Conservation (phyloP, 2,797 vertebrate genomes). For the Erpetoichthys calabaricus region DNA sequence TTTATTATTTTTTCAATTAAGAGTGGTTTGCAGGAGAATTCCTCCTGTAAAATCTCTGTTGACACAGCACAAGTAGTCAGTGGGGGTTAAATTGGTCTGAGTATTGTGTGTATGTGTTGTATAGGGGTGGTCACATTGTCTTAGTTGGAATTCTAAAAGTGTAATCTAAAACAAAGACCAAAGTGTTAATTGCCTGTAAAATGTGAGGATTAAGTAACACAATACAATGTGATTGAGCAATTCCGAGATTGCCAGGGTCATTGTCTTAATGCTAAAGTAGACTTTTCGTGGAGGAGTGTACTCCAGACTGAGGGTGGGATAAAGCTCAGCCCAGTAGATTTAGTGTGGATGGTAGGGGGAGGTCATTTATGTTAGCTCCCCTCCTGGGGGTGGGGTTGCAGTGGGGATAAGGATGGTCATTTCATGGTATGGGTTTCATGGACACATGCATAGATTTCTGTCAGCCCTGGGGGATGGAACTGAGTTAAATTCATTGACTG, state of each 20-base stretch:
- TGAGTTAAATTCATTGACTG: not conserved
- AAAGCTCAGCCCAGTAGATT: too few species aligned
- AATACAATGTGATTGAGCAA: conserved; percentile 27
- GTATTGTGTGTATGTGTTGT: conserved; percentile 18
- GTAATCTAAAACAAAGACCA: conserved; percentile 44
- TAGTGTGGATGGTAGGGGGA: too few species aligned
- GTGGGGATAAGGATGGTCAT: too few species aligned
- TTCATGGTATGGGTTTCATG: too few species aligned
- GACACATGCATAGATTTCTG: too few species aligned
- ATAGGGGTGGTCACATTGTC: conserved; percentile 33
- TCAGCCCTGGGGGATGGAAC: too few species aligned
- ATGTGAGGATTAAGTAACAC: conserved; percentile 36
- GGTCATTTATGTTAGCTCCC: too few species aligned
- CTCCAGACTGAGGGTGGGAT: too few species aligned
- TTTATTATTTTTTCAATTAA: conserved; percentile 53
- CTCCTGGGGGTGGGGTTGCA: too few species aligned
- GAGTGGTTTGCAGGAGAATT: conserved; percentile 57
- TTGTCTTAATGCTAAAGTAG: conserved; percentile 31
- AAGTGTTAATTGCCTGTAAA: conserved; percentile 47
- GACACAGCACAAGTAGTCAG: conserved; percentile 36
- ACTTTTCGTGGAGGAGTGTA: too few species aligned
- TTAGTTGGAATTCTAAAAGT: conserved; percentile 31
- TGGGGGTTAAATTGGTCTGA: conserved; percentile 20
- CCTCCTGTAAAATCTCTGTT: conserved; percentile 52
- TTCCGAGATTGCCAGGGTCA: conserved; percentile 24